Percentiles rank a stretch among this genome's conserved stretches.
phyloP scores from a whole-genome alignment of 2,113 vertebrate species.

The Gnathonemus echidnorhynchus region DNA sequence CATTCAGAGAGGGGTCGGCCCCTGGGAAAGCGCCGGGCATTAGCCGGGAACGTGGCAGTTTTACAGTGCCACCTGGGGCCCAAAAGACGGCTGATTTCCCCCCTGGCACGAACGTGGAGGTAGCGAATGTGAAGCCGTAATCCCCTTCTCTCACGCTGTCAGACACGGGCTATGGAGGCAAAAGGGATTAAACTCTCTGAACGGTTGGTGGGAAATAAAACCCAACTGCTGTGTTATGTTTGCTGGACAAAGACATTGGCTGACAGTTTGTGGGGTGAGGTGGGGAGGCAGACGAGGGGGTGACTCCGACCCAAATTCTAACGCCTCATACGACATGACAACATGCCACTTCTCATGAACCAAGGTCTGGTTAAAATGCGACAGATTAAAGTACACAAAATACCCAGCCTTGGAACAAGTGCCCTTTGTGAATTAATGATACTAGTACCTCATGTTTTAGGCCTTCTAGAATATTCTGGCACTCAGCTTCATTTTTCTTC shows the following conservation, averaged over 20 bases:
- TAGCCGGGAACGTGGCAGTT: background rate
- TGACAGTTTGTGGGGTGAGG: background rate
- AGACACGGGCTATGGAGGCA: background rate
- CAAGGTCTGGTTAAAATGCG: background rate
- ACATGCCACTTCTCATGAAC: background rate
- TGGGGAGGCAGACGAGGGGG: background rate
- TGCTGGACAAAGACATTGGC: background rate
- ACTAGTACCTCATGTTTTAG: background rate
- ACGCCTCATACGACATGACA: background rate
- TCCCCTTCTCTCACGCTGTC: background rate
- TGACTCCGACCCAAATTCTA: background rate
- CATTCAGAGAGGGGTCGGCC: too few relatives aligned
- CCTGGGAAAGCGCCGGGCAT: background rate
- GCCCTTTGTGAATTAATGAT: background rate
- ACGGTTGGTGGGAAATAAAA: background rate
- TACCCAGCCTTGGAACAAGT: background rate
- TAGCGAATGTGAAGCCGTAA: background rate
- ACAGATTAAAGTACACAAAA: background rate
- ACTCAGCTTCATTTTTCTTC: background rate
- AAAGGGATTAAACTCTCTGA: slow-evolving; percentile 7
- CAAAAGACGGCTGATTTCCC: background rate
- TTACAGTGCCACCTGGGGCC: background rate
- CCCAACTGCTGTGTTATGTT: background rate
- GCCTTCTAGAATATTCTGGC: background rate
- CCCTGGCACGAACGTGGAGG: background rate